phyloP scores from a whole-genome alignment of 2,888 invertebrate genomes.

The Drosophila gaucha region DNA sequence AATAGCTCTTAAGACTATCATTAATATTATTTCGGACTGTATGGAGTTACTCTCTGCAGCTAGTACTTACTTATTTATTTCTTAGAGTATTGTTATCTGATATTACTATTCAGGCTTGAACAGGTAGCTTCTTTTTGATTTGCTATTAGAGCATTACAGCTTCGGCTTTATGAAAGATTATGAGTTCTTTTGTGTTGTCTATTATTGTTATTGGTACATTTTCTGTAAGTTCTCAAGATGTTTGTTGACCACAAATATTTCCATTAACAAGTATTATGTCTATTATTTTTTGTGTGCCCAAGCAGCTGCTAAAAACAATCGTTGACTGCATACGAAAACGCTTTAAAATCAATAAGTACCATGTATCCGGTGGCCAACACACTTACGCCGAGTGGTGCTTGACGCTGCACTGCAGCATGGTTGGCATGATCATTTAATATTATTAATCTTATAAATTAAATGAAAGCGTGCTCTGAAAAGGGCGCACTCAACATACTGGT shows the following conservation, averaged over 20 bases:
- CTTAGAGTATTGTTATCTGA: no score
- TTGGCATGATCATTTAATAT: slow-evolving; percentile 28
- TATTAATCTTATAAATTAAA: slow-evolving; percentile 37
- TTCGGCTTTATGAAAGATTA: neutral
- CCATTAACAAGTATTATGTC: slow-evolving; percentile 6
- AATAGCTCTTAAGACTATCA: no score
- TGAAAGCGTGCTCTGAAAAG: slow-evolving; percentile 19
- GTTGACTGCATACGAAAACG: neutral
- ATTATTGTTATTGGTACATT: slow-evolving; percentile 13
- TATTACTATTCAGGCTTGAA: no score
- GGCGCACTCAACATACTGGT: slow-evolving; percentile 41
- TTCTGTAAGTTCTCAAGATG: neutral
- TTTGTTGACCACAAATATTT: slow-evolving; percentile 13
- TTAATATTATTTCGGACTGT: no score
- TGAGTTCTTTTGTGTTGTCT: neutral
- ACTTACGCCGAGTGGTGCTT: slow-evolving; percentile 37
- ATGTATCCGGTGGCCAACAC: slow-evolving; percentile 33
- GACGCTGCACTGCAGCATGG: slow-evolving; percentile 8
- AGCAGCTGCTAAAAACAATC: neutral
- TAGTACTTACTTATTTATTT: no score
- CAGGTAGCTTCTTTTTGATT: no score
- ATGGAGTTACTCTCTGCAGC: no score
- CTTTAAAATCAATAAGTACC: slow-evolving; percentile 21
- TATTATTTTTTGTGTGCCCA: neutral
- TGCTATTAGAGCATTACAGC: neutral